These are phyloP conservation scores for Dicrurus megarhynchus DNA, from an alignment of 2,113 vertebrate genomes.

Conservation along the genomic window DNA sequence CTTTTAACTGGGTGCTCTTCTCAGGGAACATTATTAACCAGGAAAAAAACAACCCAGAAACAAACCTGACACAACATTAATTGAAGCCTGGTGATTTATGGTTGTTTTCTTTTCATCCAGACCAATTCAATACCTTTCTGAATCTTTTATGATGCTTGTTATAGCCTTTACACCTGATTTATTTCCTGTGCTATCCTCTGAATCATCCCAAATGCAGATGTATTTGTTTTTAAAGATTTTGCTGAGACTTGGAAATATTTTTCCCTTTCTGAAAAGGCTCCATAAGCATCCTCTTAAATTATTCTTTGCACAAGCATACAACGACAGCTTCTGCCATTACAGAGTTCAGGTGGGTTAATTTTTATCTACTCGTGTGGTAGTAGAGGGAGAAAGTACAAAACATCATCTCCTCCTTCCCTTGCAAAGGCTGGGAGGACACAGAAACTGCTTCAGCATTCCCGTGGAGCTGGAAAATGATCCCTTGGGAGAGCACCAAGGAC, in stretches of 20 bases:
- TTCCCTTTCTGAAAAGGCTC: neutral
- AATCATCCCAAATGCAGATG: conserved; percentile 52
- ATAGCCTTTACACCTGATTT: conserved; percentile 44
- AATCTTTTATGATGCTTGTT: conserved; percentile 57
- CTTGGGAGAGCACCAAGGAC: neutral
- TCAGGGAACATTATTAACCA: conserved; percentile 31
- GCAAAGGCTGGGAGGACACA: neutral
- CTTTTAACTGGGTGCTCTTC: conserved; percentile 26
- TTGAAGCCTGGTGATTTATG: conserved; percentile 54
- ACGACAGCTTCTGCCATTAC: neutral
- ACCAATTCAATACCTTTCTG: conserved; percentile 30
- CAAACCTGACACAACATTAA: conserved; percentile 49
- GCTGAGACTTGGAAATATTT: conserved; percentile 13
- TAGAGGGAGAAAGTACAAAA: neutral
- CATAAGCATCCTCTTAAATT: neutral
- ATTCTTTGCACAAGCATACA: neutral
- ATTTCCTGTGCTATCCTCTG: conserved; percentile 9
- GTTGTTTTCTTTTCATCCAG: conserved; percentile 38
- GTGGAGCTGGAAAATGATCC: neutral
- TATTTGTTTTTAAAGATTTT: conserved; percentile 46
- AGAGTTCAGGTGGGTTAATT: conserved; percentile 15
- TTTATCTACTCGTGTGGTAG: neutral
- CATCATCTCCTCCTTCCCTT: neutral
- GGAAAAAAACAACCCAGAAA: neutral
- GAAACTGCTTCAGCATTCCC: neutral